Conservation (phyloP, 23 tunicate species). For the Oikopleura dioica region DNA sequence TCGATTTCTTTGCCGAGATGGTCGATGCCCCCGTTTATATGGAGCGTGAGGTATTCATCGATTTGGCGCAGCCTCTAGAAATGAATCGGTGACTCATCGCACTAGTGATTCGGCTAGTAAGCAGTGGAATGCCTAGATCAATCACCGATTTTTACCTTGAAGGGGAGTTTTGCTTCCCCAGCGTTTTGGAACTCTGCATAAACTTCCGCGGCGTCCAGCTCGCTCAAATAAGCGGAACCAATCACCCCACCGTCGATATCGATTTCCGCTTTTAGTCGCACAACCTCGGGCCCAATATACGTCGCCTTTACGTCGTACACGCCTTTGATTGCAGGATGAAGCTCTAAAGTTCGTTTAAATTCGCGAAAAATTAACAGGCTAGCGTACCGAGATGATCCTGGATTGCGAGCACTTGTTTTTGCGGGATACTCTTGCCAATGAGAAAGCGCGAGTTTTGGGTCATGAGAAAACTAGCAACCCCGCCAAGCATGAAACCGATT, state of each 20-base stretch:
- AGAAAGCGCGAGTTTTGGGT: slow-evolving; percentile 35
- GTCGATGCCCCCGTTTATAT: slow-evolving; percentile 73
- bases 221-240: slow-evolving; percentile 48
- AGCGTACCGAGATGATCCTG: slow-evolving; percentile 38
- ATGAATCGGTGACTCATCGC: too few species aligned
- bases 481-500: slow-evolving; percentile 66
- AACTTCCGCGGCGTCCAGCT: slow-evolving; percentile 42
- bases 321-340: slow-evolving; percentile 23
- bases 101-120: too few species aligned
- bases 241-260: slow-evolving; percentile 82
- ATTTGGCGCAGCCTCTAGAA: too few species aligned
- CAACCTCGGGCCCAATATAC: slow-evolving; percentile 34
- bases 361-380: too few species aligned
- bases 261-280: slow-evolving; percentile 82
- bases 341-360: too few species aligned
- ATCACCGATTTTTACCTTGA: too few species aligned
- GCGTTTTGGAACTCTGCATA: slow-evolving; percentile 24
- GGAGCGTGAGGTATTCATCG: slow-evolving; percentile 25
- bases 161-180: too few species aligned
- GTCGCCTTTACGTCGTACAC: slow-evolving; percentile 90
- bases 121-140: too few species aligned
- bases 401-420: slow-evolving; percentile 21
- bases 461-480: slow-evolving; percentile 60
- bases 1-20: slow-evolving; percentile 70
- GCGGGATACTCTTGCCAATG: slow-evolving; percentile 69